Evolutionary conservation across 2,888 invertebrate species (phyloP).

Genomic region (Cosmopolites sordidus): DNA sequence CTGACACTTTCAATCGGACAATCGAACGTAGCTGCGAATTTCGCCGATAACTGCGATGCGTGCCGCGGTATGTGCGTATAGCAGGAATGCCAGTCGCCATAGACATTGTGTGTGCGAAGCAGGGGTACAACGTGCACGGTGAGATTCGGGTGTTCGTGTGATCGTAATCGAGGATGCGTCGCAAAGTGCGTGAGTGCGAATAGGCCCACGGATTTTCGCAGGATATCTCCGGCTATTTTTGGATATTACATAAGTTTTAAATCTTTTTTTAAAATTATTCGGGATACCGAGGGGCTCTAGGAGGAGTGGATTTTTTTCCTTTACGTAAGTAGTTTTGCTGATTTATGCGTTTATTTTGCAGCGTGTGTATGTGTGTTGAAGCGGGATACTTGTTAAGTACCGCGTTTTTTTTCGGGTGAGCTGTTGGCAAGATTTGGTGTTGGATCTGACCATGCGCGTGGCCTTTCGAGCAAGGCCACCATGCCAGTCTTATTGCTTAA

Average conservation of each 20-base stretch:
- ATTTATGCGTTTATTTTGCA: no score
- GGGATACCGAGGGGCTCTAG: no score
- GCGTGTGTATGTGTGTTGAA: no score
- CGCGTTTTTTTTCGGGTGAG: no score
- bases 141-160: slow-evolving; percentile 28
- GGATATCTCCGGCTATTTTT: slow-evolving; percentile 3
- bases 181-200: slow-evolving; percentile 29
- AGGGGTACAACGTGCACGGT: slow-evolving; percentile 28
- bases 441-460: slow-evolving; percentile 26
- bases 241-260: no score
- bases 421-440: no score
- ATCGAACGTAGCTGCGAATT: slow-evolving; percentile 33
- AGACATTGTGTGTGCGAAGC: slow-evolving; percentile 25
- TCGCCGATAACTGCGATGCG: slow-evolving; percentile 31
- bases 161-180: slow-evolving; percentile 22
- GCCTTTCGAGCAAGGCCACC: slow-evolving; percentile 38
- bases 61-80: slow-evolving; percentile 20
- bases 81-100: slow-evolving; percentile 26
- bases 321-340: no score
- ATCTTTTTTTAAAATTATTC: no score
- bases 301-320: no score
- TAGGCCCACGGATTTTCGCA: slow-evolving; percentile 14
- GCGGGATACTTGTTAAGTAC: no score
- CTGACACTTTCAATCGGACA: slow-evolving; percentile 25
- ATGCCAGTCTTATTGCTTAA: slow-evolving; percentile 7